phyloP scores from a whole-genome alignment of 2,113 vertebrate genomes.

The Siniperca knerii region DNA sequence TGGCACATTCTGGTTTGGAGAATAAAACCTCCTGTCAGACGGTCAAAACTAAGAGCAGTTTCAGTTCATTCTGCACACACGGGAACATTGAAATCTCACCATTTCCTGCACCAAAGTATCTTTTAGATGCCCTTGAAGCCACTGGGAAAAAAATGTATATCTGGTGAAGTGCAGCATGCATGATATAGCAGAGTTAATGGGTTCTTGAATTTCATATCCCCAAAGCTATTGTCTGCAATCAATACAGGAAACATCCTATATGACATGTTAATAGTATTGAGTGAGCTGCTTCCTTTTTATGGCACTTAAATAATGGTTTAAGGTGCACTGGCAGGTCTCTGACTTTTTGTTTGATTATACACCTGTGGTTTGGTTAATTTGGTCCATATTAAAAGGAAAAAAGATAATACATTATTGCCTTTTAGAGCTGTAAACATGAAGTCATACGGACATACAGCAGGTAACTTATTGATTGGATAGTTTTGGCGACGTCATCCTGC shows the following conservation, averaged over 20 bases:
- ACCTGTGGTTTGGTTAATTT: neutral
- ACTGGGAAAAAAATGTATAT: slow-evolving; percentile 13
- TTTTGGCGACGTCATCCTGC: neutral
- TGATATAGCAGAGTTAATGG: slow-evolving; percentile 1
- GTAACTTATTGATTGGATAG: neutral
- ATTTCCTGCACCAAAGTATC: neutral
- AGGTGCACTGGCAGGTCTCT: neutral
- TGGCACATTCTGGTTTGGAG: slow-evolving; percentile 39
- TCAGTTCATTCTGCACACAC: slow-evolving; percentile 15
- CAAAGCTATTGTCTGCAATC: neutral
- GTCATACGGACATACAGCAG: neutral
- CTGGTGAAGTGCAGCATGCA: slow-evolving; percentile 1
- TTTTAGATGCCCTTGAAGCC: slow-evolving; percentile 24
- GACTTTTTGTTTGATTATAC: neutral
- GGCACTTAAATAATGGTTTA: neutral
- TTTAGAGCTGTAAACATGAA: neutral
- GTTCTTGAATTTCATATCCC: slow-evolving; percentile 7
- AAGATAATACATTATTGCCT: neutral
- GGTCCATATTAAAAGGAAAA: no score
- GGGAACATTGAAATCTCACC: slow-evolving; percentile 9
- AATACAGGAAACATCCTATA: slow-evolving; percentile 18
- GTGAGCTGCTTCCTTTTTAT: neutral
- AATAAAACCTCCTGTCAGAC: slow-evolving; percentile 45
- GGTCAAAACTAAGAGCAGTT: slow-evolving; percentile 29
- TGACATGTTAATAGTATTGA: neutral